Evolutionary conservation across 2,888 invertebrate genomes (phyloP), one percentile per base, ranked within the genome.

Genomic region (Mantis religiosa): DNA sequence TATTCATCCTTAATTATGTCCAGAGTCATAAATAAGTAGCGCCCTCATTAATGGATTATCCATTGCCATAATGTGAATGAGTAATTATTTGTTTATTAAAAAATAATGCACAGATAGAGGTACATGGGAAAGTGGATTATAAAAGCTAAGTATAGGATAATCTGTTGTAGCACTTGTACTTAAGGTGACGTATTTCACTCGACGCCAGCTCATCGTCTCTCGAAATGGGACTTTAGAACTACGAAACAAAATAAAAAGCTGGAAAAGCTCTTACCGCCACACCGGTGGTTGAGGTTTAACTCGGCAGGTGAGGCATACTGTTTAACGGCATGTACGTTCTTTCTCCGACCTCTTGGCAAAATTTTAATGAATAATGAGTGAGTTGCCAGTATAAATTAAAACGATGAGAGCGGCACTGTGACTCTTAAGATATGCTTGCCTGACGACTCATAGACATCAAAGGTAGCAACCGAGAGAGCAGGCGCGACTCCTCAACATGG

Each of bases 361-460:
- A 71, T 71, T 71, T 71, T 71, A 71, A 34, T 54, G 28, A 81
- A 30, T 82, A 82, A 87, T 82, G 82, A 87, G 82, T 25, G 82
- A 82, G 82, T 87, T 34, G 34, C 82, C 28, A 87, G 87, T 82
- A 87, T 87, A 87, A 82, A 82, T 82, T 82, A 87, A 87, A 34
- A 82, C 41, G 81, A 87, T 71, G 54, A 71, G 54, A 20, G 54
- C 54, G 54, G 54, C 54, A 71, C 54, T 71, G 54, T 71, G 54
- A 25, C 54, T 71, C 54, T 71, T 25, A 71, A 71, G 54, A 71
- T 25, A 71, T 71, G 54, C 54, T 71, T 71, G 54, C 54, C 54
- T 71, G 54, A 71, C 54, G 54, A 71, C 54, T 71, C 54, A 71
- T 71, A 71, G 54, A 71, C 54, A 71, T 71, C 54, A 71, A 71